Conservation (phyloP, 2,113 vertebrate species). For the Brachyhypopomus occidentalis region DNA sequence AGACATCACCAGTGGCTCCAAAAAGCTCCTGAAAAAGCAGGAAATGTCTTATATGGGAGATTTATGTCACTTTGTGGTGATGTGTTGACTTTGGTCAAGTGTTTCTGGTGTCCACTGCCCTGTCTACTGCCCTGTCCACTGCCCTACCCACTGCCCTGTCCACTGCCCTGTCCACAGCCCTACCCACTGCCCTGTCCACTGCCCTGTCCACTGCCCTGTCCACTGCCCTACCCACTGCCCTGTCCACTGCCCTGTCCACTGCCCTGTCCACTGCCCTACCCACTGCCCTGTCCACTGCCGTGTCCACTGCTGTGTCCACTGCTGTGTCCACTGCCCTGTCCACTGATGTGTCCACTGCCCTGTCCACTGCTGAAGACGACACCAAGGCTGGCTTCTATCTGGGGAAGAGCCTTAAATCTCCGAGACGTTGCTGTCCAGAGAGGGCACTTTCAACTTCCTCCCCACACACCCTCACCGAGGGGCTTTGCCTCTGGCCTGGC, state of each 20-base stretch:
- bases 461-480: constrained; percentile 22
- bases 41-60: constrained; percentile 44
- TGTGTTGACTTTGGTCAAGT: constrained; percentile 30
- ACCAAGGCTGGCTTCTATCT: neutral
- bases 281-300: constrained; percentile 32
- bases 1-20: constrained; percentile 16
- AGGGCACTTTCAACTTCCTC: constrained; percentile 9
- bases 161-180: constrained; percentile 42
- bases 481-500: constrained; percentile 25
- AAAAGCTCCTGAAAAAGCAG: constrained; percentile 32
- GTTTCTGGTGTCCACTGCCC: constrained; percentile 37
- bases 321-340: constrained; percentile 9
- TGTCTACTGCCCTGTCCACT: neutral
- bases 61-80: constrained; percentile 41
- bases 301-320: too few relatives aligned
- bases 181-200: too few relatives aligned
- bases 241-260: constrained; percentile 32
- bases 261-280: too few relatives aligned
- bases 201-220: constrained; percentile 41
- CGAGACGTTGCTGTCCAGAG: neutral
- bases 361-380: constrained; percentile 31
- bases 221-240: too few relatives aligned
- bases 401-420: neutral
- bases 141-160: too few relatives aligned
- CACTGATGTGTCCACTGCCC: too few relatives aligned